phyloP scores from a whole-genome alignment of 1,140 invertebrate genomes.

The Hycleus cichorii region DNA sequence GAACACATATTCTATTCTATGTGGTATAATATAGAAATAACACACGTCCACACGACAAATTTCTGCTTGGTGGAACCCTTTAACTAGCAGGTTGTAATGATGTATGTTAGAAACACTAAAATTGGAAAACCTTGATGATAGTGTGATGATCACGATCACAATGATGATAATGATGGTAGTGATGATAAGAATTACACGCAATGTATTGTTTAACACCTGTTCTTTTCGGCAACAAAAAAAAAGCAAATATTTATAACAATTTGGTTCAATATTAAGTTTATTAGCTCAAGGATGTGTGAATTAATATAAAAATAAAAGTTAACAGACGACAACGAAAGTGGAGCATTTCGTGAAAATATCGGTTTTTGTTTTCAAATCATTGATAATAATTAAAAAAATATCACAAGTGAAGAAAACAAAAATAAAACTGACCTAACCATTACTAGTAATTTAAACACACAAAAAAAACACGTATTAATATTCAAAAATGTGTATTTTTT shows the following conservation, averaged over 20 bases:
- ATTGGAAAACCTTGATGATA: constrained; percentile 5
- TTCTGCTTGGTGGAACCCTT: constrained; percentile 8
- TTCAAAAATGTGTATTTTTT: no score
- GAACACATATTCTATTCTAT: no score
- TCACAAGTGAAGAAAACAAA: no score
- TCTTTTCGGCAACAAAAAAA: no score
- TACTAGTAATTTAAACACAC: no score
- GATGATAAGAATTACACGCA: no score
- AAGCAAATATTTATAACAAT: background rate
- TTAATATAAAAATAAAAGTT: constrained; percentile 8
- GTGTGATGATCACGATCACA: background rate
- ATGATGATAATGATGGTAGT: no score
- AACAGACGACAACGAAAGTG: constrained; percentile 1
- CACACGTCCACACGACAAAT: constrained; percentile 3
- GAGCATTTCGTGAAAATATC: background rate
- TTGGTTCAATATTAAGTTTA: constrained; percentile 7
- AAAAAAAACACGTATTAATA: no score
- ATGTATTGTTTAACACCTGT: no score
- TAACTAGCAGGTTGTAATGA: constrained; percentile 1
- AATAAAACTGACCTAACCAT: constrained; percentile 11
- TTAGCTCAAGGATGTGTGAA: constrained; percentile 8
- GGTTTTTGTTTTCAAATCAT: no score
- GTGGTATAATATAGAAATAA: no score
- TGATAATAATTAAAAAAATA: no score
- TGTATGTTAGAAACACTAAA: constrained; percentile 6